Evolutionary conservation across 2,888 invertebrate genomes (phyloP).

Genomic region (Patella caerulea): DNA sequence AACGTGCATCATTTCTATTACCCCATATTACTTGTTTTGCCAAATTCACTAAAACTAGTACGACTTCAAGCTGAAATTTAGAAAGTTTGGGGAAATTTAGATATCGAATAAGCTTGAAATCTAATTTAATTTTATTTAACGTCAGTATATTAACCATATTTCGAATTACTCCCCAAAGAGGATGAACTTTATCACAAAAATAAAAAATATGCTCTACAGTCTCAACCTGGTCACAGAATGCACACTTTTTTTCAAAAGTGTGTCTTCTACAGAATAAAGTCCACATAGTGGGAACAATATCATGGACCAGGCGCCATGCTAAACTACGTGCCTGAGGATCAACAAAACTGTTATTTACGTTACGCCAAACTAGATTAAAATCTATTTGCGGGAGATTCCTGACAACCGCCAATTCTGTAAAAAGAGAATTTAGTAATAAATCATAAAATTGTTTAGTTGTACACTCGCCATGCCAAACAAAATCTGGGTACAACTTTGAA

Average conservation of each 20-base stretch:
- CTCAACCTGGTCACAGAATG: background rate
- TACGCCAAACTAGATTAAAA: no score
- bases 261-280: background rate
- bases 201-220: background rate
- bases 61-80: background rate
- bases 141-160: background rate
- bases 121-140: background rate
- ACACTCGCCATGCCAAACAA: background rate
- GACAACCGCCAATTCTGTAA: no score
- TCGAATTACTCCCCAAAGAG: background rate
- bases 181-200: background rate
- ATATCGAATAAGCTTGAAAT: background rate
- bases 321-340: constrained; percentile 1
- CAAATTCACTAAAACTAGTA: background rate
- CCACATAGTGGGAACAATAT: constrained; percentile 4
- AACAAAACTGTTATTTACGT: background rate
- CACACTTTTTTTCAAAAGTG: background rate
- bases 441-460: background rate
- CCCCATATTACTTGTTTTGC: background rate
- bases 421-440: background rate
- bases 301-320: background rate
- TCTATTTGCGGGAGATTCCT: no score
- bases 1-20: background rate
- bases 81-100: background rate
- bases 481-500: background rate